Evolutionary conservation across 2,888 invertebrate species (phyloP).

Genomic region (Scaptomyza caliginosa): DNA sequence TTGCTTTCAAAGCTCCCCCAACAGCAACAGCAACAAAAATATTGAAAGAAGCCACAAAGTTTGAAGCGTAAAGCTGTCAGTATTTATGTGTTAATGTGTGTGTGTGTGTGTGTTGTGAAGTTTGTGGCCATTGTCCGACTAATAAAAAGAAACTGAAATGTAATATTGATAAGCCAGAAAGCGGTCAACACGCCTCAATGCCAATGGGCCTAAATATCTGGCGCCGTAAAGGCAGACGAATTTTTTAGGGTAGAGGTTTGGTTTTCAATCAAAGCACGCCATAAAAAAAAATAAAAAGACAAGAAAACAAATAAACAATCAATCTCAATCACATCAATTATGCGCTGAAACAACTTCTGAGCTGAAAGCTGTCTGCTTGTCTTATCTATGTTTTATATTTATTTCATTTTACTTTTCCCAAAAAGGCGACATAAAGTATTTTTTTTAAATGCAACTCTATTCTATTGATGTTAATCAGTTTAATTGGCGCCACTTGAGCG

Average conservation of each 20-base stretch:
- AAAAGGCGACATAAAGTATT: slow-evolving; percentile 44
- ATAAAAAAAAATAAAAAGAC: slow-evolving; percentile 28
- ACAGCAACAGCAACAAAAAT: slow-evolving; percentile 6
- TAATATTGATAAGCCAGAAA: slow-evolving; percentile 74
- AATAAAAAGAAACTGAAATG: slow-evolving; percentile 65
- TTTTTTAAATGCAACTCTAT: slow-evolving; percentile 34
- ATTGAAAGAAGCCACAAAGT: slow-evolving; percentile 56
- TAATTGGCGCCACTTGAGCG: slow-evolving; percentile 76
- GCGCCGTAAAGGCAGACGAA: slow-evolving; percentile 51
- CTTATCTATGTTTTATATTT: slow-evolving; percentile 58
- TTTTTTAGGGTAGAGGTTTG: slow-evolving; percentile 27
- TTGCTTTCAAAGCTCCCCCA: slow-evolving; percentile 69
- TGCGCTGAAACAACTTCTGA: slow-evolving; percentile 69
- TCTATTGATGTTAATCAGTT: slow-evolving; percentile 75
- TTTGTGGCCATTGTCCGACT: slow-evolving; percentile 41
- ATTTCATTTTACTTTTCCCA: slow-evolving; percentile 6
- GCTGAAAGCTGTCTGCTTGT: slow-evolving; percentile 49
- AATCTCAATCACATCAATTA: slow-evolving; percentile 80
- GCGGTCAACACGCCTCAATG: slow-evolving; percentile 55
- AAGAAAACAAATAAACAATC: slow-evolving; percentile 72
- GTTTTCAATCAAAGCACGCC: slow-evolving; percentile 52
- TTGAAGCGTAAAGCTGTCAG: slow-evolving; percentile 28
- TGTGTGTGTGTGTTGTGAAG: slow-evolving; percentile 29
- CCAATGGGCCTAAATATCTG: slow-evolving; percentile 51
- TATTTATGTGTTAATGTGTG: slow-evolving; percentile 33